Evolutionary conservation across 2,113 vertebrate genomes (phyloP), one percentile per base, ranked within the genome.

Genomic region (Takifugu bimaculatus): DNA sequence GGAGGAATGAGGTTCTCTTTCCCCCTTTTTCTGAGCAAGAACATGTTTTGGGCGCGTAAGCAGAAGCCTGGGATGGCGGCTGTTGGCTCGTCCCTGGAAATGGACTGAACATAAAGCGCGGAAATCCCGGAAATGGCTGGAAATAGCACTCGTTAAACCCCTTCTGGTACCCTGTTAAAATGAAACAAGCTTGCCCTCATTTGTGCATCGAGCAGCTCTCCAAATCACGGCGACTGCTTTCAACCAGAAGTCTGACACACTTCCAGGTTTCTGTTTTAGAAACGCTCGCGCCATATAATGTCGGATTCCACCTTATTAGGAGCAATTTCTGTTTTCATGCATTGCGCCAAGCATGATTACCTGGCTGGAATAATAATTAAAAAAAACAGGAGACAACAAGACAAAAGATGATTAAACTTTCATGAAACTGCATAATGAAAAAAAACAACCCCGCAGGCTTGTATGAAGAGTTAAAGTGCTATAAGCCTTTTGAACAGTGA

Each of bases 81-180:
- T 72, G 61, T 80, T 76, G 72, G 83, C 78, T 74, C 54, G 60
- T 57, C 54, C 35, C 35, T 10, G 35, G 64, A 68, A 83, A 54
- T 74, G 77, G 62, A 77, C 77, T 65, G 49, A 72, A 78, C 72
- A 78, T 68, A 69, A 75, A 83, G 72, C 64, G 2, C 53, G 63
- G 61, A 72, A 60, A 62, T 59, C 50, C 63, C 11, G 25, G 60
- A 66, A 66, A 58, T 71, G 57, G 58, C 50, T 45, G 54, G n/a
- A 50, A 26, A 6, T 14, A 27, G 70, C 52, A 66, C 50, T 63
- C 80, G 67, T 74, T 87, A 59, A 60, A 68, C 77, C 72, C 75
- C 70, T 82, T 72, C 54, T 51, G 63, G 77, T 61, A 72, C 70
- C 57, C 75, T 74, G 60, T 78, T 74, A 75, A 62, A 70, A 57